Evolutionary conservation across 2,113 vertebrate species (phyloP).

Genomic region (Lontra canadensis): DNA sequence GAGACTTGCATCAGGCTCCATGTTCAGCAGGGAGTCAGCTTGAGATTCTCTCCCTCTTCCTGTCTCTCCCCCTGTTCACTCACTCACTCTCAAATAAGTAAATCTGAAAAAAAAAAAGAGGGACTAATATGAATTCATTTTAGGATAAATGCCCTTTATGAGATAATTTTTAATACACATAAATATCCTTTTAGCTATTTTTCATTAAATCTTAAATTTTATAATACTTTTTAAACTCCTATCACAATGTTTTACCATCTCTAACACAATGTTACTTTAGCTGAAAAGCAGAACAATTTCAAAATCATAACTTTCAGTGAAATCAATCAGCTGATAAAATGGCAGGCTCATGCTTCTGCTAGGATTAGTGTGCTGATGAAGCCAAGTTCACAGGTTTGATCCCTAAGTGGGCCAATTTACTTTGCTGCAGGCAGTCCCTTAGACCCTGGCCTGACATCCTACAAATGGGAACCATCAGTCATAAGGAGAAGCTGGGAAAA

Average conservation of each 20-base stretch:
- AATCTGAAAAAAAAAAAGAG: not conserved
- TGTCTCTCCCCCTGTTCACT: not conserved
- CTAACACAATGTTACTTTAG: not conserved
- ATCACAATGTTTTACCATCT: not conserved
- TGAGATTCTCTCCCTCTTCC: not conserved
- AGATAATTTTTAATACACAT: not conserved
- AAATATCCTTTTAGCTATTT: not conserved
- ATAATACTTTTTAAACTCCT: not conserved
- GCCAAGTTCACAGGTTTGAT: constrained; percentile 47
- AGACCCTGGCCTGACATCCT: constrained; percentile 25
- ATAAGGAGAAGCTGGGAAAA: not conserved
- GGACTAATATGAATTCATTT: not conserved
- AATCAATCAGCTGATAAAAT: constrained; percentile 49
- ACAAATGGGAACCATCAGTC: constrained; percentile 40
- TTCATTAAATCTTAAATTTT: constrained; percentile 7
- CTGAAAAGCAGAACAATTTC: constrained; percentile 31
- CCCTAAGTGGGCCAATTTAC: constrained; percentile 50
- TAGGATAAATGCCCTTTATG: not conserved
- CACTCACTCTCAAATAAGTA: not conserved
- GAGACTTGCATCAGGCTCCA: not conserved
- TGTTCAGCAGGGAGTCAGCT: not conserved
- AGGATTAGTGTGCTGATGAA: constrained; percentile 18
- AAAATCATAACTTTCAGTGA: constrained; percentile 21
- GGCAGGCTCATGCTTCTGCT: not conserved
- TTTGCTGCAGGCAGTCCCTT: constrained; percentile 5